A percentile compares a stretch with the other conserved stretches of the same genome.
Evolutionary conservation across 2,113 vertebrate genomes (phyloP).

Genomic region (Heterocephalus glaber): DNA sequence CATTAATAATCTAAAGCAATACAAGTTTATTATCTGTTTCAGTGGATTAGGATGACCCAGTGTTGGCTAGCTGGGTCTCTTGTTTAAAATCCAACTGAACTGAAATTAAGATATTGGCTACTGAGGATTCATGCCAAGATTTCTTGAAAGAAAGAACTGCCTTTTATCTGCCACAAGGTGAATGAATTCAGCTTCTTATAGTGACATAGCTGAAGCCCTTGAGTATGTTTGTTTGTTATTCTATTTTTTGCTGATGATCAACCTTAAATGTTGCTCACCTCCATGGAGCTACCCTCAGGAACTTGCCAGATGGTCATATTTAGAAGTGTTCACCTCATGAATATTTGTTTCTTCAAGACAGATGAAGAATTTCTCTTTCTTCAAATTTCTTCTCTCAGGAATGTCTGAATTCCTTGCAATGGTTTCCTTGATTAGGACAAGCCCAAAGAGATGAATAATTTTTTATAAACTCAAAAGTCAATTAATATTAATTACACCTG

Average conservation of each 20-base stretch:
- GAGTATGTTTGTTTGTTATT: not conserved
- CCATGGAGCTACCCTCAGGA: not conserved
- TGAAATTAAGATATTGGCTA: not conserved
- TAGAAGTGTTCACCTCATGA: not conserved
- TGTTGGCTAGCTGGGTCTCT: not conserved
- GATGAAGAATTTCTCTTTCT: not conserved
- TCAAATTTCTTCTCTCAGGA: not conserved
- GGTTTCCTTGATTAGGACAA: not conserved
- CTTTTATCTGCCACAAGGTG: not conserved
- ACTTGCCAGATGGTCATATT: not conserved
- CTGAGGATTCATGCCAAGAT: not conserved
- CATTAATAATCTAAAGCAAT: not conserved
- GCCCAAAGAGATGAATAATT: not conserved
- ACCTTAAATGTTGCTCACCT: not conserved
- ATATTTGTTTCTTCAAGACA: not conserved
- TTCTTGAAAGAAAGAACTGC: not conserved
- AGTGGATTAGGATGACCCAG: not conserved
- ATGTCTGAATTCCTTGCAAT: not conserved
- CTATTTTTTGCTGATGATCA: not conserved
- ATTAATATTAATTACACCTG: not conserved
- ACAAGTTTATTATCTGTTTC: not conserved
- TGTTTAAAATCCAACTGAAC: not conserved
- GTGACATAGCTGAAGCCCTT: not conserved
- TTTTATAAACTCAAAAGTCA: not conserved
- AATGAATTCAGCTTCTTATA: not conserved